Conservation (phyloP, 2,797 vertebrate species). For the Schizopygopsis malacanthus region DNA sequence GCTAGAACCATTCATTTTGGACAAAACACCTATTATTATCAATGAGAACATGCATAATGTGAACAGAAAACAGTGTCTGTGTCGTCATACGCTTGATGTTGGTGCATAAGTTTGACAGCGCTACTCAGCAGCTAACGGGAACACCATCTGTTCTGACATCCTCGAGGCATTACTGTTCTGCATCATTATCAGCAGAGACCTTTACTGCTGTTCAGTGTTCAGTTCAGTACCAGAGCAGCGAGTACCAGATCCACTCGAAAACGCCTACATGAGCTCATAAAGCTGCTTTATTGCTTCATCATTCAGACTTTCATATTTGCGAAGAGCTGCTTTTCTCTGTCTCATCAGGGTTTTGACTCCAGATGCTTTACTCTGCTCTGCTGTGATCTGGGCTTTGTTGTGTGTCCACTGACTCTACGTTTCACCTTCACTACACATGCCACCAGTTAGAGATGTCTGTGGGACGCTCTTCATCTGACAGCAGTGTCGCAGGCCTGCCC, state of each 20-base stretch:
- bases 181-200: slow-evolving; percentile 3
- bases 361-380: slow-evolving; percentile 36
- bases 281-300: slow-evolving; percentile 16
- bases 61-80: background rate
- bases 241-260: background rate
- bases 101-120: background rate
- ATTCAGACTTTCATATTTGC: slow-evolving; percentile 26
- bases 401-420: slow-evolving; percentile 8
- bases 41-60: background rate
- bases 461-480: background rate
- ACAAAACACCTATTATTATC: background rate
- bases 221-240: slow-evolving; percentile 11
- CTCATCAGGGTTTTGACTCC: slow-evolving; percentile 19
- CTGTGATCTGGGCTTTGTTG: slow-evolving; percentile 12
- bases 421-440: slow-evolving; percentile 20
- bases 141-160: slow-evolving; percentile 35
- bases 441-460: background rate
- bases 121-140: background rate
- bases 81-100: background rate
- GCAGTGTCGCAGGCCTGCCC: background rate
- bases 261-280: background rate
- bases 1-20: background rate
- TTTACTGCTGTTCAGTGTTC: slow-evolving; percentile 24
- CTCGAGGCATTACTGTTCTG: slow-evolving; percentile 20
- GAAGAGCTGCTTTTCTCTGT: background rate